Evolutionary conservation across 2,113 vertebrate genomes (phyloP).

Genomic region (Semnornis frantzii): DNA sequence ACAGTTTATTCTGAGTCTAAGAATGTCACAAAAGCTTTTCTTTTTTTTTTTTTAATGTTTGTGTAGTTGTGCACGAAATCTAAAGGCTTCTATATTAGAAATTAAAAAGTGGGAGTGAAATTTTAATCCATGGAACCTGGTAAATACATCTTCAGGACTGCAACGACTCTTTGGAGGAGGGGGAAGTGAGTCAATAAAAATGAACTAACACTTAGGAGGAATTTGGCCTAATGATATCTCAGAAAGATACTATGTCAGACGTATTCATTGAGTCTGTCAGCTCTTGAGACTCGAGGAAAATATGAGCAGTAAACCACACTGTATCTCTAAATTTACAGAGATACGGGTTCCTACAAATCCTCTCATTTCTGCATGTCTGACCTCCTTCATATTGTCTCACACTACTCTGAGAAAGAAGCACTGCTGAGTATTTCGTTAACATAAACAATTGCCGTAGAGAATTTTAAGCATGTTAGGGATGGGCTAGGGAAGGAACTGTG

Average conservation of each 20-base stretch:
- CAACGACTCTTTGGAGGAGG: background rate
- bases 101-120: background rate
- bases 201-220: background rate
- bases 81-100: background rate
- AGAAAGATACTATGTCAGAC: background rate
- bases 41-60: background rate
- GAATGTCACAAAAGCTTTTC: background rate
- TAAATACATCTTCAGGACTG: background rate
- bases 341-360: background rate
- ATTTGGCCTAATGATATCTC: background rate
- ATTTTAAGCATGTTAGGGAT: conserved; percentile 66
- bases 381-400: background rate
- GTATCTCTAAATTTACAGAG: background rate
- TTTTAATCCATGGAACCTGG: background rate
- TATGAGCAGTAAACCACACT: background rate
- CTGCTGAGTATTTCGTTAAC: conserved; percentile 22
- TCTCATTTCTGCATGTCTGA: background rate
- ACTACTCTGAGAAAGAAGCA: background rate
- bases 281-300: background rate
- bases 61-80: background rate
- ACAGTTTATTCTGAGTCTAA: background rate
- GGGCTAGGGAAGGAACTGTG: conserved; percentile 48
- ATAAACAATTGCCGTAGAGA: conserved; percentile 36
- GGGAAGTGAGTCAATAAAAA: background rate
- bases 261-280: background rate